Evolutionary conservation across 2,113 vertebrate genomes (phyloP).

Genomic region (Enhydra lutris): DNA sequence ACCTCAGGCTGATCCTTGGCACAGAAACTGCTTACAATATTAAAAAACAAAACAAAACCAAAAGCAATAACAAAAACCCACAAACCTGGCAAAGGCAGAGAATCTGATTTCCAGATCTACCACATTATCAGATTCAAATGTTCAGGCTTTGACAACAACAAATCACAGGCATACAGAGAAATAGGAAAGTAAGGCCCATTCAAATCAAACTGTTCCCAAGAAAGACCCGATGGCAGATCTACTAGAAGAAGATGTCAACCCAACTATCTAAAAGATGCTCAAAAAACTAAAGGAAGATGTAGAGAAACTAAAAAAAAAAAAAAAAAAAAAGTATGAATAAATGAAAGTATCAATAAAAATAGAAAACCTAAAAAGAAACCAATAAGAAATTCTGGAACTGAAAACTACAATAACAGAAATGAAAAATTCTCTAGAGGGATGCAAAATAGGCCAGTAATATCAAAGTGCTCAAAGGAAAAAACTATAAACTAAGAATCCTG

Average conservation of each 20-base stretch:
- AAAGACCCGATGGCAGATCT: not conserved
- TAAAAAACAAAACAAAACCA: not conserved
- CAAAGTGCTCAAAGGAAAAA: not conserved
- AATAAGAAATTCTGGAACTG: not conserved
- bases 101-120: not conserved
- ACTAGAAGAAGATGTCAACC: not conserved
- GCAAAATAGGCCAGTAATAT: not conserved
- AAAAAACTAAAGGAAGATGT: not conserved
- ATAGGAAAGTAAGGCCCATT: not conserved
- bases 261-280: not conserved
- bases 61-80: not conserved
- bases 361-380: not conserved
- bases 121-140: not conserved
- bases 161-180: not conserved
- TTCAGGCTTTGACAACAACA: not conserved
- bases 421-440: not conserved
- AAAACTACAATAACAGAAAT: not conserved
- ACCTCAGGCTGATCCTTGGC: not conserved
- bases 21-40: not conserved
- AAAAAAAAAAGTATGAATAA: not conserved
- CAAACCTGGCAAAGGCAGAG: not conserved
- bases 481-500: not conserved
- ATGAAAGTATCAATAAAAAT: not conserved
- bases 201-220: not conserved
- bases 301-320: not conserved